Evolutionary conservation across 2,888 invertebrate species (phyloP), one percentile per base, ranked within the genome.

Genomic region (Phengaris arion): DNA sequence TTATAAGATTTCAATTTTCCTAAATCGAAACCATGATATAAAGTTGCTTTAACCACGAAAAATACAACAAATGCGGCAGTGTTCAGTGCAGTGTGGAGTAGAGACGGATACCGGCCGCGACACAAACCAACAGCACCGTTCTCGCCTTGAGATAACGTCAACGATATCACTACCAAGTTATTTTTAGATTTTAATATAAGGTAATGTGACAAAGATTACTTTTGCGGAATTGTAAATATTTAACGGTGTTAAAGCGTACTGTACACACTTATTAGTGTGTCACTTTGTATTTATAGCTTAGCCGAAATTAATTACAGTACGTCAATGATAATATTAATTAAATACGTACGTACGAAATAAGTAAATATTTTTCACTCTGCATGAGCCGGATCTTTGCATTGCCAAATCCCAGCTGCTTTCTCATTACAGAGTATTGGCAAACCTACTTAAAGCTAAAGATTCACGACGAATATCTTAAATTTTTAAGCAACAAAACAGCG

Each of bases 121-220:
- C 78, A 79, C 80, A 78, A 79, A 69, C 78, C 81, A 79, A 78
- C 81, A 77, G 76, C 82, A 83, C 81, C 82, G 87, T 89, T 90
- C 87, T 91, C 87, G 89, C 90, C 89, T 89, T 89, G 89, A 92
- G 92, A 93, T 92, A 93, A 90, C 90, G 88, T 85, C 84, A 83
- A 85, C 85, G 93, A 92, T 93, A 93, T 91, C 91, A 87, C 86
- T 88, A 85, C 84, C 80, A 78, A 80, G 82, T 83, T 93, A 93
- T 90, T 90, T 91, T 89, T 92, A 92, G 91, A 89, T 87, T 83
- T 85, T 85, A 87, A 89, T 89, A 91, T 92, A 91, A 91, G 87
- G 89, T 90, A 89, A 87, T 85, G 81, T 84, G 84, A 85, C 86
- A 86, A 85, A 85, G 86, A 87, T 89, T 85, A 80, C 79, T 79